Evolutionary conservation across 2,888 invertebrate genomes (phyloP).

Genomic region (Helobdella robusta): DNA sequence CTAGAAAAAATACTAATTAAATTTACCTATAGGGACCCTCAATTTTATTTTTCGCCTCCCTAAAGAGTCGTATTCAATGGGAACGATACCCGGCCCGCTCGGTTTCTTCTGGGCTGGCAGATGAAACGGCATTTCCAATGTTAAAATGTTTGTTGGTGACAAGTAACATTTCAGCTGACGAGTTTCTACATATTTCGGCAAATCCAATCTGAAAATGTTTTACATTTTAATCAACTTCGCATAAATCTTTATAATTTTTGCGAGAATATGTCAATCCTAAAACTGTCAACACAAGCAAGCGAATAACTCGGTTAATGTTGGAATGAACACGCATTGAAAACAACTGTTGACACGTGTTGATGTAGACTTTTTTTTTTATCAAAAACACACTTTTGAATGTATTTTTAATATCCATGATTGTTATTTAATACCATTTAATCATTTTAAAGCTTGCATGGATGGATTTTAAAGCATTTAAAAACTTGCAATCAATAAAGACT

Average conservation of each 20-base stretch:
- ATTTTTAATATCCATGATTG: too few species aligned
- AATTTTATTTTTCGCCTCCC: slow-evolving; percentile 33
- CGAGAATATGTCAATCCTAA: too few species aligned
- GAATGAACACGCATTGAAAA: not conserved
- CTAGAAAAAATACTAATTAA: not conserved
- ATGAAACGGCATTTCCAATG: slow-evolving; percentile 37
- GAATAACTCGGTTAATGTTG: too few species aligned
- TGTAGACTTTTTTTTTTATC: too few species aligned
- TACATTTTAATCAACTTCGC: too few species aligned
- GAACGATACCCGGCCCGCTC: slow-evolving; percentile 34
- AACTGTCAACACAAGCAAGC: too few species aligned
- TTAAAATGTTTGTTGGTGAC: slow-evolving; percentile 29
- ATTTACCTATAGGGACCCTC: slow-evolving; percentile 29
- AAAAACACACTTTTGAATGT: too few species aligned
- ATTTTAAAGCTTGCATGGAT: too few species aligned
- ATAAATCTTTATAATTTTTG: too few species aligned
- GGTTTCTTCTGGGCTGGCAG: slow-evolving; percentile 34
- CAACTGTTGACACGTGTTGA: not conserved
- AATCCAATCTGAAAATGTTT: slow-evolving; percentile 26
- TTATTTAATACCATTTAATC: too few species aligned
- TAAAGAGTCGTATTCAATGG: slow-evolving; percentile 32
- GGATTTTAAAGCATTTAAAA: too few species aligned
- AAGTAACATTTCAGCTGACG: slow-evolving; percentile 35
- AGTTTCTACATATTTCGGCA: slow-evolving; percentile 33
- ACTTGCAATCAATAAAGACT: too few species aligned